Evolutionary conservation across 2,797 vertebrate species (phyloP).

Genomic region (Argya squamiceps): DNA sequence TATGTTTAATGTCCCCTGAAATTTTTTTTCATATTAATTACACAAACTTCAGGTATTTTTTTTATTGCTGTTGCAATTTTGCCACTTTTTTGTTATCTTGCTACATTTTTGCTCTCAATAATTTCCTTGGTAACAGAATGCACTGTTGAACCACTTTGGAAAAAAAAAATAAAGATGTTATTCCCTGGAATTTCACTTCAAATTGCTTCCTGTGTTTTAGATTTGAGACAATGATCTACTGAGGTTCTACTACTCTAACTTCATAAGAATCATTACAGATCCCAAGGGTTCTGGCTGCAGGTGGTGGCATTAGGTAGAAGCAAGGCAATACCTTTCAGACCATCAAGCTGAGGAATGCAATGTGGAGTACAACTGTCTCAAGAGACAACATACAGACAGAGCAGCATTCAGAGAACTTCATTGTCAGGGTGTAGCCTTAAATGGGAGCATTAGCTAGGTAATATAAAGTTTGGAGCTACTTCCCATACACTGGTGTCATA

Average conservation of each 20-base stretch:
- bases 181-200: not conserved
- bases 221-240: not conserved
- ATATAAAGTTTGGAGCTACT: not conserved
- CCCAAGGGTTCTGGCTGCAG: not conserved
- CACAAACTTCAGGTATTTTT: not conserved
- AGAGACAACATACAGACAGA: not conserved
- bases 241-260: not conserved
- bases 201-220: not conserved
- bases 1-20: not conserved
- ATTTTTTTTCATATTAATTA: not conserved
- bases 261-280: fast-evolving
- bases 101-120: not conserved
- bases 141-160: not conserved
- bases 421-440: not conserved
- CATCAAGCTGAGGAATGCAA: not conserved
- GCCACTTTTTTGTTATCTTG: not conserved
- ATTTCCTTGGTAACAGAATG: not conserved
- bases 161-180: not conserved
- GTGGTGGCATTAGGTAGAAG: not conserved
- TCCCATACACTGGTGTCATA: not conserved
- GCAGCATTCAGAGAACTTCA: not conserved
- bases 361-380: not conserved
- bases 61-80: not conserved
- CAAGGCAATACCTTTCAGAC: not conserved
- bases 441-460: not conserved